Evolutionary conservation across 2,797 vertebrate species (phyloP).

Genomic region (Loris lydekkerianus): DNA sequence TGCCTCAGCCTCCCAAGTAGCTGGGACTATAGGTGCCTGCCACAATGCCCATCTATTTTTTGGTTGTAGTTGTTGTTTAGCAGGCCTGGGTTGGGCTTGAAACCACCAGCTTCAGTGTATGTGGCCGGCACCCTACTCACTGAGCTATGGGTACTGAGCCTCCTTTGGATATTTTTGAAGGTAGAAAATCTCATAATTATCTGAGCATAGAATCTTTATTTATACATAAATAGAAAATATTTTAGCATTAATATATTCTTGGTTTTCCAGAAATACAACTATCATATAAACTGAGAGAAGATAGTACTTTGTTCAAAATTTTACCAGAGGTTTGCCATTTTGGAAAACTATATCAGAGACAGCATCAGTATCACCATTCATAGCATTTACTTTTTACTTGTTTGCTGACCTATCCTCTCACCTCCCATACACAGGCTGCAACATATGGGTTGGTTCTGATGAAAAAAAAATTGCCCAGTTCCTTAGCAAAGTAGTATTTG

Average conservation of each 20-base stretch:
- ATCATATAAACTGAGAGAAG: neutral
- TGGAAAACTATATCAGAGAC: neutral
- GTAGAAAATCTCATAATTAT: conserved; percentile 44
- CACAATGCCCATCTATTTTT: no score
- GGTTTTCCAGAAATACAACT: conserved; percentile 51
- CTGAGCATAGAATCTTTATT: conserved; percentile 12
- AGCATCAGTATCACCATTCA: neutral
- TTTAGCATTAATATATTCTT: conserved; percentile 23
- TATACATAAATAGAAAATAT: conserved; percentile 48
- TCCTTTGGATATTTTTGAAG: conserved; percentile 12
- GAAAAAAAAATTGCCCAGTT: conserved; percentile 41
- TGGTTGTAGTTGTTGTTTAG: no score
- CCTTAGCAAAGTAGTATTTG: neutral
- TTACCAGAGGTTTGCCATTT: conserved; percentile 43
- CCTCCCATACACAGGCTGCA: neutral
- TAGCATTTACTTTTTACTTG: neutral
- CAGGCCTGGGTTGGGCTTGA: no score
- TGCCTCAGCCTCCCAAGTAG: no score
- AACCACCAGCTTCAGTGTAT: no score
- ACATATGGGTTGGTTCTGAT: neutral
- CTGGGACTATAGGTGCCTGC: no score
- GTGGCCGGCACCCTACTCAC: no score
- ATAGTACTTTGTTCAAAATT: conserved; percentile 32
- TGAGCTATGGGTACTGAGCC: no score
- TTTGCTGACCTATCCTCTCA: neutral